Percentiles rank a stretch among this genome's conserved stretches.
These are phyloP conservation scores for Poicephalus gulielmi DNA, from an alignment of 2,113 vertebrate genomes.

Conservation along the genomic window DNA sequence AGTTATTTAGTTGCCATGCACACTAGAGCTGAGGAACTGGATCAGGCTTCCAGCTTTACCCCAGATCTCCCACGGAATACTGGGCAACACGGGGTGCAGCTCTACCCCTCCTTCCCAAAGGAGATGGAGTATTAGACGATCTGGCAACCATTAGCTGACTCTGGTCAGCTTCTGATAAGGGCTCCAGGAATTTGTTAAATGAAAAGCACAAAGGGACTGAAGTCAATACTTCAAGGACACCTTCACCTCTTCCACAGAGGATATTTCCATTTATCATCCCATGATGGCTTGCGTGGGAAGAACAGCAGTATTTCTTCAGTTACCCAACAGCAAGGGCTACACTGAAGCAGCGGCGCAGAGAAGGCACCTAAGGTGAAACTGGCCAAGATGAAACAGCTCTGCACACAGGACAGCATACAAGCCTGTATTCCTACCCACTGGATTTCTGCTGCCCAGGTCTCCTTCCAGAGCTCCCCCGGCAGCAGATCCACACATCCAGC, in stretches of 20 bases:
- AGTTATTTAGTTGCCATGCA: background rate
- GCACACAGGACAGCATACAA: fast-evolving
- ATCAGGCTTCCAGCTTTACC: background rate
- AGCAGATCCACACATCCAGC: fast-evolving
- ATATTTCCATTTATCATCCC: background rate
- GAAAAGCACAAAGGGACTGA: background rate
- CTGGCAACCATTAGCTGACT: background rate
- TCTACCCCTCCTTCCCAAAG: background rate
- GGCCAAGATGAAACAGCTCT: fast-evolving
- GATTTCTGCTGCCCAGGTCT: fast-evolving
- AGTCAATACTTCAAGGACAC: background rate
- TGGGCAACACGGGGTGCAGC: background rate
- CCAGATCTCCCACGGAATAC: background rate
- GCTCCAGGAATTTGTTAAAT: background rate
- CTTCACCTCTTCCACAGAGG: background rate
- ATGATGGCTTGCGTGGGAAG: background rate
- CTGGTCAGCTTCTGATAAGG: background rate
- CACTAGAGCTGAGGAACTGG: background rate
- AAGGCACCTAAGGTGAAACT: fast-evolving
- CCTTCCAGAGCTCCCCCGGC: background rate
- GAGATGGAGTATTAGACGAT: background rate
- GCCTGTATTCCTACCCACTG: background rate
- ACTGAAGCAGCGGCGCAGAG: background rate
- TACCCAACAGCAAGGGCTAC: background rate
- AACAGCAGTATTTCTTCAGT: fast-evolving